Evolutionary conservation across 2,797 vertebrate species (phyloP), one percentile per base, ranked within the genome.

Genomic region (Benthosema pterotum): DNA sequence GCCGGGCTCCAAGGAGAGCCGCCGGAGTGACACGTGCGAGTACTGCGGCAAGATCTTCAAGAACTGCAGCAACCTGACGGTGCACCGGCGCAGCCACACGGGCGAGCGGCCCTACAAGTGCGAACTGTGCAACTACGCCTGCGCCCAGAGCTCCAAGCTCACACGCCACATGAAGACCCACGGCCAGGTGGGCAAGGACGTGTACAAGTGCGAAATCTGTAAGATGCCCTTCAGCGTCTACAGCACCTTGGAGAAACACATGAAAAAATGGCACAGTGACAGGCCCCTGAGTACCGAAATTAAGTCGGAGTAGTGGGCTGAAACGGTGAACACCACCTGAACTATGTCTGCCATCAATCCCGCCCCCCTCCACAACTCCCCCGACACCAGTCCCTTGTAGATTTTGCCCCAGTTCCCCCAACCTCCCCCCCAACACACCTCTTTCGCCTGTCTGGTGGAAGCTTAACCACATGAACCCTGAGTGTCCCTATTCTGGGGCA

Each of bases 251-350:
- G 98, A 99, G 96, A 99, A 99, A 98, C 97, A 99, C 96, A 99
- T 99, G 97, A 99, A 99, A 97, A 99, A 99, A 95, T 99, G 98
- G 97, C 98, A 99, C 96, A 98, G 96, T 94, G 97, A 99, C 92
- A 97, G 96, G 92, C 94, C 96, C 90, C 95, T 98, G 95, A 99
- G 94, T 95, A 95, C 94, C 92, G 97, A 99, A 93, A 98, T 99
- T 94, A 98, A 98, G 95, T 97, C 97, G 90, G 97, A 99, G 94
- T 99, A 98, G 95, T 93, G 93, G 94, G 94, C 94, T 93, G 93
- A 94, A 11, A 94, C 91, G 92, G 86, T 86, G 75, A 83, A 83
- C 17, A 88, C 84, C 28, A 28, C 2, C 81, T 84, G 74, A 88
- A 70, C 78, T 84, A 83, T 80, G 84, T 85, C 78, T 69, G 49